Percentiles rank a stretch among this genome's conserved stretches.
These are phyloP conservation scores for Carassius gibelio DNA, from an alignment of 2,113 vertebrate genomes.

Conservation along the genomic window DNA sequence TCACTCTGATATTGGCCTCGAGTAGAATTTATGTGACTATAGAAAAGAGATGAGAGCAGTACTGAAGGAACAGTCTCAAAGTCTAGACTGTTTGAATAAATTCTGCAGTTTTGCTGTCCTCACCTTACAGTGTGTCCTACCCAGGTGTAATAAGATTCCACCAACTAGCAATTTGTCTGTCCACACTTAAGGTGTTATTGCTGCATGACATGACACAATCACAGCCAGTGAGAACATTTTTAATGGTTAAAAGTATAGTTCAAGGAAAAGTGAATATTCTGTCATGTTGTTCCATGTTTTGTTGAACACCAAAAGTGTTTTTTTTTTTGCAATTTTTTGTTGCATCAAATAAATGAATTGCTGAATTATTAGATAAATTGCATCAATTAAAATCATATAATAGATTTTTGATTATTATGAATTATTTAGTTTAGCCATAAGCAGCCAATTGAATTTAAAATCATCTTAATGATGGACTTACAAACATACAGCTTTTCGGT, in stretches of 20 bases:
- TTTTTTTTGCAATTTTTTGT: no score
- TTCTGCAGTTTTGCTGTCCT: no score
- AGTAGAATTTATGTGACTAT: neutral
- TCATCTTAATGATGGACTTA: no score
- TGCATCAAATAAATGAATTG: no score
- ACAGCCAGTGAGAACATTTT: conserved; percentile 8
- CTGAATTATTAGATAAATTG: no score
- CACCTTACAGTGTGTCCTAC: neutral
- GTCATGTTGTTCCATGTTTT: no score
- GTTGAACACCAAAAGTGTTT: no score
- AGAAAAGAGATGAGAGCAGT: neutral
- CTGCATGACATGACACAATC: neutral
- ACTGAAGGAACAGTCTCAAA: neutral
- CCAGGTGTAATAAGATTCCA: neutral
- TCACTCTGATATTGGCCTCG: neutral
- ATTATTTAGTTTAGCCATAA: no score
- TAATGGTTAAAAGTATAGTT: conserved; percentile 10
- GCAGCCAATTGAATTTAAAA: no score
- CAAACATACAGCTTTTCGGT: no score
- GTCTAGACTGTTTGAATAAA: neutral
- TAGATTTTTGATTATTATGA: no score
- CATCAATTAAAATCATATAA: no score
- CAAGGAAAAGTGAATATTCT: neutral
- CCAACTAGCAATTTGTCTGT: conserved; percentile 7
- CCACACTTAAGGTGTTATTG: neutral